Conservation (phyloP, 2,113 vertebrate species). For the Gopherus flavomarginatus region DNA sequence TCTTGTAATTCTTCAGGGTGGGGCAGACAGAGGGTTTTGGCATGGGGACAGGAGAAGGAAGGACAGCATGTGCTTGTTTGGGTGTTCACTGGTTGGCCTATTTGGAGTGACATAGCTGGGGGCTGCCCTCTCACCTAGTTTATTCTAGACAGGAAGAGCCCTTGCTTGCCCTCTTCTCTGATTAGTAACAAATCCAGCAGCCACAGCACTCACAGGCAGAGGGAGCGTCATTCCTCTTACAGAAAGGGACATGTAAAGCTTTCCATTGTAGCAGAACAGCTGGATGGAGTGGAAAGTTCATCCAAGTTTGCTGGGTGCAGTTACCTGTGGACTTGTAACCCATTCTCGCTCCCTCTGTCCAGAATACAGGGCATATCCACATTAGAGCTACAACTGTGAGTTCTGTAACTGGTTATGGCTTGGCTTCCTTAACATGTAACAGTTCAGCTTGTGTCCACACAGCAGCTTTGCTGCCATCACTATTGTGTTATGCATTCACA, state of each 20-base stretch:
- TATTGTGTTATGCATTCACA: not conserved
- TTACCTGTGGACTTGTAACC: not conserved
- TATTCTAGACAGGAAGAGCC: not conserved
- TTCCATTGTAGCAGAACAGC: not conserved
- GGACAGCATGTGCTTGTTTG: slow-evolving; percentile 9
- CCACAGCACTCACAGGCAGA: slow-evolving; percentile 9
- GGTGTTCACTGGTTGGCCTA: slow-evolving; percentile 42
- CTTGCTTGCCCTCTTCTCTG: slow-evolving; percentile 52
- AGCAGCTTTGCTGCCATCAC: not conserved
- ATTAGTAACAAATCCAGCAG: slow-evolving; percentile 15
- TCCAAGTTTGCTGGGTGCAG: not conserved
- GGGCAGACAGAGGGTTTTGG: slow-evolving; percentile 55
- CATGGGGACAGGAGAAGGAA: slow-evolving; percentile 57
- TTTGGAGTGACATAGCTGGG: slow-evolving; percentile 40
- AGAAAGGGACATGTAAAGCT: slow-evolving; percentile 9
- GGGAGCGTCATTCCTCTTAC: not conserved
- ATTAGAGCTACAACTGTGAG: not conserved
- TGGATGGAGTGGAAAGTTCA: not conserved
- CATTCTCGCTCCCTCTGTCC: not conserved
- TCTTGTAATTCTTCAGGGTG: slow-evolving; percentile 61
- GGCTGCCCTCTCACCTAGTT: not conserved
- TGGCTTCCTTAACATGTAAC: not conserved
- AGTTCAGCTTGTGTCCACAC: not conserved
- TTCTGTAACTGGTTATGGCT: not conserved
- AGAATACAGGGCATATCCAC: not conserved